Percentiles rank a stretch among this genome's conserved stretches.
Conservation (phyloP, 2,888 invertebrate genomes). For the Blera fallax region DNA sequence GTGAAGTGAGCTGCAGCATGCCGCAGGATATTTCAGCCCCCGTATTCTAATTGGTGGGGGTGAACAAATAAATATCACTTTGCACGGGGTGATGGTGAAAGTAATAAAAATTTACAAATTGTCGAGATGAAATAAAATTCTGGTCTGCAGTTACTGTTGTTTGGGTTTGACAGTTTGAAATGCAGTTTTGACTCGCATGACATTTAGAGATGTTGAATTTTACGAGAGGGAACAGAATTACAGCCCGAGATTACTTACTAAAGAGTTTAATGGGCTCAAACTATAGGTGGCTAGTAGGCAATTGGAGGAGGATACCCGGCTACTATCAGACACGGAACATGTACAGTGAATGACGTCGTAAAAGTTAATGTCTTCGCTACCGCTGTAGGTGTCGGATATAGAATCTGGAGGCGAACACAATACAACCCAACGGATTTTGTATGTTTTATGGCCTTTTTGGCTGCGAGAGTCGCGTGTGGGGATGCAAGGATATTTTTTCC, state of each 20-base stretch:
- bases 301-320: neutral
- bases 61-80: neutral
- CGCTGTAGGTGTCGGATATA: constrained; percentile 38
- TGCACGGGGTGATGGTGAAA: neutral
- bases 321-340: constrained; percentile 32
- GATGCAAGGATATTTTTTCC: too few relatives aligned
- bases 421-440: constrained; percentile 11
- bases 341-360: constrained; percentile 32
- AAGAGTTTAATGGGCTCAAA: constrained; percentile 31
- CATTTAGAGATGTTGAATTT: constrained; percentile 41
- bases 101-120: constrained; percentile 59
- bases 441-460: neutral
- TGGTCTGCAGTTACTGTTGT: neutral
- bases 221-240: constrained; percentile 43
- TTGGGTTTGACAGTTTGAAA: constrained; percentile 42
- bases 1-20: neutral
- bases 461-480: neutral
- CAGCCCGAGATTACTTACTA: constrained; percentile 35
- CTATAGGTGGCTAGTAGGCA: neutral
- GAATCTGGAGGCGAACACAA: neutral
- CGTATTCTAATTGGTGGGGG: constrained; percentile 4
- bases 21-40: neutral
- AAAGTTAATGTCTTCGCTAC: constrained; percentile 27
- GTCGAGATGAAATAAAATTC: constrained; percentile 53
- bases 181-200: constrained; percentile 52